Evolutionary conservation across 1,140 invertebrate species (phyloP), one percentile per base, ranked within the genome.

Genomic region (Tigriopus japonicus): DNA sequence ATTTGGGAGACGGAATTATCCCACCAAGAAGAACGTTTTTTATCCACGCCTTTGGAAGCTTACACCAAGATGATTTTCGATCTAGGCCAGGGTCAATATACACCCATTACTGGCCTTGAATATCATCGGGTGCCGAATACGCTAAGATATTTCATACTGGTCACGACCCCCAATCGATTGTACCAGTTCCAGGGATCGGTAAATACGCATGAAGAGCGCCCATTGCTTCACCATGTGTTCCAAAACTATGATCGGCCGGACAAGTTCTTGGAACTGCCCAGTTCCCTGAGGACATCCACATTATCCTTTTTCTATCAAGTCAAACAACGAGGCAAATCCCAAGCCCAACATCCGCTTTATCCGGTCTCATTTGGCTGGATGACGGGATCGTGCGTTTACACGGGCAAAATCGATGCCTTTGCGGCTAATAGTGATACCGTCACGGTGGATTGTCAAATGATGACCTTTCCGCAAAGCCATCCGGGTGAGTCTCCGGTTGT

Each of bases 21-120:
- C 28, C 73, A 80, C 21, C 82, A 85, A 42, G 85, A 83, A 66
- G 85, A 87, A 55, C 82, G 84, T 68, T 75, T 96, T 45, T 79
- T 79, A 28, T 73, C 81, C 21, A 82, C 84, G 42, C 85, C 83
- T 66, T 85, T 87, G 55, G 86, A 92, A 68, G 81, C 85, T 65
- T 88, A 89, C 73, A 85, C 84, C 75, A 87, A 84, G 75, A 87
- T 91, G 86, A 79, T 93, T 42, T 92, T 89, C 69, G 87, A 90
- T 69, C 78, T 93, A 62, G 85, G 86, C 6, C 65, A 82, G 74
- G 80, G 78, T 0, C 73, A 74, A 49, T 78, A 83, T 52, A 82
- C 80, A 53, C 80, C 86, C 0, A 86, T 96, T 41, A 91, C 85
- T 49, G 87, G 86, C 0, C 74, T 95, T 49, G 84, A 89, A 68